Evolutionary conservation across 1,140 invertebrate genomes (phyloP), one percentile per base, ranked within the genome.

Genomic region (Brachionus angularis): DNA sequence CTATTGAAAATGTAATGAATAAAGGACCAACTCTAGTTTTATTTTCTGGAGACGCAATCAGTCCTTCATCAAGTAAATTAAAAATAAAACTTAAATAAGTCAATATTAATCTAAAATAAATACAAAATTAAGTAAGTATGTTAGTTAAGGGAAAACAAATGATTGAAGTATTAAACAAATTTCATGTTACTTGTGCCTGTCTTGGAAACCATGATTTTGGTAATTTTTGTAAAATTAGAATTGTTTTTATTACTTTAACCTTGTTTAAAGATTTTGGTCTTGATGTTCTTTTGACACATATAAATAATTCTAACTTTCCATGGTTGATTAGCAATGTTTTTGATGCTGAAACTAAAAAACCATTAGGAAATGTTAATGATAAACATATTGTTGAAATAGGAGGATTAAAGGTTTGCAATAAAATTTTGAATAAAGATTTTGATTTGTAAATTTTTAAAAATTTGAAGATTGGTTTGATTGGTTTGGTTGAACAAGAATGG

Each of bases 191-290:
- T 74, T 91, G 89, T 80, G 89, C 91, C 12, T 90, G 93, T 5
- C 90, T 88, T 81, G 91, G 91, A 29, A 94, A 94, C 79, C 91
- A 94, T 82, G 91, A 94, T 81, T 94, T 94, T 84, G 91, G 90
- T 92, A 81, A 42, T 10, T n/a, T n/a, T n/a, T 42, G 39, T 16
- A 50, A 50, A 18, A n/a, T n/a, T n/a, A n/a, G n/a, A n/a, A n/a
- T n/a, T n/a, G n/a, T n/a, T n/a, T n/a, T n/a, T n/a, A n/a, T n/a
- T n/a, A 50, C 18, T 16, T 18, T 50, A 18, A 50, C 5, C 16
- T 8, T 8, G 18, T 16, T 25, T 25, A n/a, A 79, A 93, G 91
- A 94, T 86, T 92, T 91, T 83, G 91, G 91, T 14, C 81, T 94
- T 58, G 91, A 93, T 76, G 85, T 89, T 23, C 83, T 93, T 0